These are phyloP conservation scores for Pelusios castaneus DNA, from an alignment of 2,113 vertebrate species.

Conservation along the genomic window DNA sequence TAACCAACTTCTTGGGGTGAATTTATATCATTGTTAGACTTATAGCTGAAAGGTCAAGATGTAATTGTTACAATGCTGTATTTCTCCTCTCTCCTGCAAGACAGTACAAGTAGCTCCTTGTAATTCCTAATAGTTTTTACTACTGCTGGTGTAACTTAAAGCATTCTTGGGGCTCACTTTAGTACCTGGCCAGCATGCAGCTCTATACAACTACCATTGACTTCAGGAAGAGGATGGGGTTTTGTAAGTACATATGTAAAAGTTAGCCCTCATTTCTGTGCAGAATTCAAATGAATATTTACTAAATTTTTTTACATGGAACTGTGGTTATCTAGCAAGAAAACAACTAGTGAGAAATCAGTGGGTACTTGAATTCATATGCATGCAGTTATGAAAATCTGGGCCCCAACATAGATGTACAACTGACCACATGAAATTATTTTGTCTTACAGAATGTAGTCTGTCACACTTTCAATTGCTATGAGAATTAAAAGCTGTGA, in stretches of 20 bases:
- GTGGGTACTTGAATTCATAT: background rate
- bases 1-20: background rate
- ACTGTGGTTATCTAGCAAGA: background rate
- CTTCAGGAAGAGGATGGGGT: background rate
- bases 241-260: background rate
- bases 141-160: background rate
- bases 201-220: background rate
- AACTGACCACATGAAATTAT: background rate
- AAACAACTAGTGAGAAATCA: background rate
- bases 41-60: background rate
- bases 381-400: background rate
- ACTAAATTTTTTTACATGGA: background rate
- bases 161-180: background rate
- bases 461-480: background rate
- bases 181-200: background rate
- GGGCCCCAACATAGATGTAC: background rate
- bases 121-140: background rate
- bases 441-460: background rate
- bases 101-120: background rate
- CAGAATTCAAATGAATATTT: background rate
- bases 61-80: background rate
- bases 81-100: background rate
- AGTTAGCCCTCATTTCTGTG: background rate
- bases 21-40: background rate
- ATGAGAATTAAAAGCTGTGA: background rate